Evolutionary conservation across 2,888 invertebrate species (phyloP).

Genomic region (Acanthosepion esculentum): DNA sequence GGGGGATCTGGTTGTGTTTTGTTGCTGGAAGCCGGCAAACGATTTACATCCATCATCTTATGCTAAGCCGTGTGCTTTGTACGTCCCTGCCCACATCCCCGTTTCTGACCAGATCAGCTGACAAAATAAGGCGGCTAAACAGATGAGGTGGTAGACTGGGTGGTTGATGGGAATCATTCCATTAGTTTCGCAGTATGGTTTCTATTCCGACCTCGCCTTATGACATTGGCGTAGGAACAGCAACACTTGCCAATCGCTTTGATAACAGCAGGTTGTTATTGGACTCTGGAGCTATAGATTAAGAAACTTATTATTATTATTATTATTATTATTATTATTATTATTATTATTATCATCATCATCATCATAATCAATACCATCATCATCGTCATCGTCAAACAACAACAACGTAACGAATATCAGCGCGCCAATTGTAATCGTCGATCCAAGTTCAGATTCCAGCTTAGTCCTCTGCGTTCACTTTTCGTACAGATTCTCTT

Average conservation of each 20-base stretch:
- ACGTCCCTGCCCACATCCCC: neutral
- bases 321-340: neutral
- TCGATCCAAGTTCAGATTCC: too few species aligned
- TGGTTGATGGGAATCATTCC: neutral
- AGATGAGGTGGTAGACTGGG: neutral
- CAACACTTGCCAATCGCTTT: neutral
- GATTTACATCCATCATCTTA: neutral
- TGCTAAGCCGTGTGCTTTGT: neutral
- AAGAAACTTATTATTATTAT: neutral
- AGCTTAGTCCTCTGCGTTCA: too few species aligned
- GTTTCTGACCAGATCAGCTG: neutral
- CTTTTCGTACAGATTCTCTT: too few species aligned
- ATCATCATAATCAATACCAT: too few species aligned
- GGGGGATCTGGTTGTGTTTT: neutral
- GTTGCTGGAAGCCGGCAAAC: slow-evolving; percentile 15
- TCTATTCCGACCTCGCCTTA: slow-evolving; percentile 6
- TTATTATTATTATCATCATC: too few species aligned
- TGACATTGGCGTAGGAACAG: slow-evolving; percentile 7
- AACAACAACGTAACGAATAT: too few species aligned
- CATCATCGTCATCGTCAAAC: too few species aligned
- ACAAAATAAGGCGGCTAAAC: neutral
- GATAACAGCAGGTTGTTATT: neutral
- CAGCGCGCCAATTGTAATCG: too few species aligned
- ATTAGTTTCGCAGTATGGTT: neutral
- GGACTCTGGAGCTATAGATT: neutral